These are phyloP conservation scores for Ailurus styani DNA, from an alignment of 2,113 vertebrate genomes.

Conservation along the genomic window DNA sequence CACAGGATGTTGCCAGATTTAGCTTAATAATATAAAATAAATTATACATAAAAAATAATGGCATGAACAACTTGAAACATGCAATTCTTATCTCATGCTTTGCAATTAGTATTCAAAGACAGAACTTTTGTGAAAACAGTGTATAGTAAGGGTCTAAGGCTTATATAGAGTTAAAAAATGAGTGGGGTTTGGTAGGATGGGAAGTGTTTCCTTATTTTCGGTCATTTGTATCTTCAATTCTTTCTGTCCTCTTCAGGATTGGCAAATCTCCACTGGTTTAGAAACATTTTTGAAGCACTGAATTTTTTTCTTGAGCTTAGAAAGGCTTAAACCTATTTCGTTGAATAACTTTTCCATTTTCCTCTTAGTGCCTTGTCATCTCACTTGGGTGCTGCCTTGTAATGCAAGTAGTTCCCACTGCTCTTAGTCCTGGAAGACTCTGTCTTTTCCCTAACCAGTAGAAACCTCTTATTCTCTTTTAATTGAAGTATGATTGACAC, in stretches of 20 bases:
- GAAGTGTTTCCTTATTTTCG: background rate
- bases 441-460: background rate
- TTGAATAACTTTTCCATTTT: background rate
- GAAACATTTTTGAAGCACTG: background rate
- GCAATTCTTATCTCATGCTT: background rate
- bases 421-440: background rate
- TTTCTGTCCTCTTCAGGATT: background rate
- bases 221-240: background rate
- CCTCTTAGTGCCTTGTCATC: background rate
- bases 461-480: background rate
- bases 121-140: background rate
- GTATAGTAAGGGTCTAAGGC: background rate
- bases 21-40: background rate
- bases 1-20: background rate
- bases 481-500: background rate
- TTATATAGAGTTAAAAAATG: background rate
- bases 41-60: background rate
- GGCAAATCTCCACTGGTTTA: background rate
- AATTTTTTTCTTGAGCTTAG: background rate
- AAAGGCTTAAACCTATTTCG: background rate
- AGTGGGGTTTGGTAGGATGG: accelerated
- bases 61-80: background rate
- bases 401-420: background rate
- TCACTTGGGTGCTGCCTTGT: background rate
- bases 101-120: background rate